Evolutionary conservation across 1,140 invertebrate species (phyloP), one percentile per base, ranked within the genome.

Genomic region (Ruditapes philippinarum): DNA sequence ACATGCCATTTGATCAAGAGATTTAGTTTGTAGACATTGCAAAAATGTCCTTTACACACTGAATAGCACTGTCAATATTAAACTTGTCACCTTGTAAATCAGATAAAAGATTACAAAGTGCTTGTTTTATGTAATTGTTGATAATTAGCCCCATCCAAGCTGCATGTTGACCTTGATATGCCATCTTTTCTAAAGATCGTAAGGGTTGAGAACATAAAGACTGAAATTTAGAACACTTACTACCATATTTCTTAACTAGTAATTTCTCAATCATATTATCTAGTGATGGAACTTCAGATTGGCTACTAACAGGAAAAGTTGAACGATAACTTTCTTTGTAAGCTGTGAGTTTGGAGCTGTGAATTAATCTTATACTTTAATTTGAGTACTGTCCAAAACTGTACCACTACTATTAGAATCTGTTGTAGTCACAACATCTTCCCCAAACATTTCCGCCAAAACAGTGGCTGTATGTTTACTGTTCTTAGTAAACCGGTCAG

Each of bases 91-190:
- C 42, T 78, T 11, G 3, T 12, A 79, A 22, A 28, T 3, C 14
- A 9, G 4, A 42, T 31, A 84, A 70, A 11, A 84, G 31, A 28
- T 84, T 70, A 28, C 81, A 25, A 2, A 84, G 31, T 42, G 81
- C 57, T 51, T 84, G 60, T 70, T 84, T 60, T 25, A 70, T 45
- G 36, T 84, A 84, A 11, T 33, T 38, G 49, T 84, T 84, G 1
- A 84, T 70, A n/a, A 84, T 49, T 7, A 84, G 17, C n/a, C 81
- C 81, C 81, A 84, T 84, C 22, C 65, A 4, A 33, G 62, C 60
- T 84, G 81, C 81, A 70, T 73, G 65, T 33, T 84, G 81, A 5
- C 81, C 81, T 70, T 84, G 81, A n/a, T 70, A 84, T 5, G 81
- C 81, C 3, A 70, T 4, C 28, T 84, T 84, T 33, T 84, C 81